Conservation (phyloP, 2,113 vertebrate genomes). For the Herpetotheres cachinnans region DNA sequence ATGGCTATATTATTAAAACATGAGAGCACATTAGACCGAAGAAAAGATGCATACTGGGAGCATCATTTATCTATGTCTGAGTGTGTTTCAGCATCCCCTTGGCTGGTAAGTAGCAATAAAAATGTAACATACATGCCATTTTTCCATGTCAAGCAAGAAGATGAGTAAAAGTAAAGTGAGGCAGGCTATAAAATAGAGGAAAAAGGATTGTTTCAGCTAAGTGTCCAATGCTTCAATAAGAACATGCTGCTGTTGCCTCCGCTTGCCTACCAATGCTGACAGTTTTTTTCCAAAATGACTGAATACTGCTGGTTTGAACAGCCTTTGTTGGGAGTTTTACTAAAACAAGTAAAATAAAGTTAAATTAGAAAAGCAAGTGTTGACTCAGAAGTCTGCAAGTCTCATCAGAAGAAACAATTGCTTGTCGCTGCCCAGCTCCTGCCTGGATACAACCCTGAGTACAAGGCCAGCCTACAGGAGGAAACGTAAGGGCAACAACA, state of each 20-base stretch:
- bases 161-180: not conserved
- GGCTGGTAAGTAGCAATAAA: slow-evolving; percentile 5
- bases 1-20: not conserved
- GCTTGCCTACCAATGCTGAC: not conserved
- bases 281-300: not conserved
- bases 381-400: not conserved
- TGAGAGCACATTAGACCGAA: not conserved
- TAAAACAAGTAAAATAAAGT: not conserved
- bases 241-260: not conserved
- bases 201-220: not conserved
- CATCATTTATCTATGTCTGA: not conserved
- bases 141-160: not conserved
- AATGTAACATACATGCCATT: not conserved
- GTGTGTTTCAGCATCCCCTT: not conserved
- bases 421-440: not conserved
- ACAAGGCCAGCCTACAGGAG: not conserved
- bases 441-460: not conserved
- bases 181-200: not conserved
- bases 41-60: not conserved
- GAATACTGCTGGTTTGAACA: not conserved
- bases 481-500: not conserved
- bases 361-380: not conserved
- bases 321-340: not conserved
- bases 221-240: not conserved
- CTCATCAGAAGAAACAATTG: not conserved